Conservation (phyloP, 2,113 vertebrate genomes). For the Lepisosteus oculatus region DNA sequence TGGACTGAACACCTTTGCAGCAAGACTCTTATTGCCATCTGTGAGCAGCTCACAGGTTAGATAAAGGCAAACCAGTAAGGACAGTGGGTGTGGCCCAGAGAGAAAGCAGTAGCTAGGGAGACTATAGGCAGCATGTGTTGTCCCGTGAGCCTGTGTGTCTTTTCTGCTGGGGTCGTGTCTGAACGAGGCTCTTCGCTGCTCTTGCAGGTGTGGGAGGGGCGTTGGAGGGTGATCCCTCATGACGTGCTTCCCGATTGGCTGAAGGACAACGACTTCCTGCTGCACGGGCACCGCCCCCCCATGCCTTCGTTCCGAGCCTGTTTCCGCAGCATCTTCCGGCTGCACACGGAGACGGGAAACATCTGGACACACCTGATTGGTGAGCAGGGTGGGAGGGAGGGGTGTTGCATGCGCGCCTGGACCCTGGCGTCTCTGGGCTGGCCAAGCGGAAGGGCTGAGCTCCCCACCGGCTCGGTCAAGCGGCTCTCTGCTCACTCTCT, state of each 20-base stretch:
- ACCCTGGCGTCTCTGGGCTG: background rate
- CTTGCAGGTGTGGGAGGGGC: slow-evolving; percentile 45
- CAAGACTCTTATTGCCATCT: too few species aligned
- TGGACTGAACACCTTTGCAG: too few species aligned
- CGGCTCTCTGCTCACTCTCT: background rate
- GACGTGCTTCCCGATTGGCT: slow-evolving; percentile 50
- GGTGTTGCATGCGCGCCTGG: background rate
- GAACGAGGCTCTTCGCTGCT: too few species aligned
- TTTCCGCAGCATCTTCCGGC: slow-evolving; percentile 52
- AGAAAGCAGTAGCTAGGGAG: too few species aligned
- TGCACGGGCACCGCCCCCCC: slow-evolving; percentile 50
- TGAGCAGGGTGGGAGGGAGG: slow-evolving; percentile 3
- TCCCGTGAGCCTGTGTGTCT: too few species aligned
- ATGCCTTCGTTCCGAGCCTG: slow-evolving; percentile 52
- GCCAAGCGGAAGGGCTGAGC: background rate
- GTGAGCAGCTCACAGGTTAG: too few species aligned
- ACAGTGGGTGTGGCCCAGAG: too few species aligned
- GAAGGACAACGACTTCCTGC: slow-evolving; percentile 52
- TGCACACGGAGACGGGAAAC: slow-evolving; percentile 56
- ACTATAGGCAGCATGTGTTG: too few species aligned
- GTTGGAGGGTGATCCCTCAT: slow-evolving; percentile 49
- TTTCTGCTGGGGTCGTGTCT: too few species aligned
- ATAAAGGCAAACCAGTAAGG: too few species aligned
- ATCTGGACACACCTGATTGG: slow-evolving; percentile 51
- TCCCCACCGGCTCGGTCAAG: background rate